Evolutionary conservation across 2,113 vertebrate species (phyloP).

Genomic region (Zapornia atra): DNA sequence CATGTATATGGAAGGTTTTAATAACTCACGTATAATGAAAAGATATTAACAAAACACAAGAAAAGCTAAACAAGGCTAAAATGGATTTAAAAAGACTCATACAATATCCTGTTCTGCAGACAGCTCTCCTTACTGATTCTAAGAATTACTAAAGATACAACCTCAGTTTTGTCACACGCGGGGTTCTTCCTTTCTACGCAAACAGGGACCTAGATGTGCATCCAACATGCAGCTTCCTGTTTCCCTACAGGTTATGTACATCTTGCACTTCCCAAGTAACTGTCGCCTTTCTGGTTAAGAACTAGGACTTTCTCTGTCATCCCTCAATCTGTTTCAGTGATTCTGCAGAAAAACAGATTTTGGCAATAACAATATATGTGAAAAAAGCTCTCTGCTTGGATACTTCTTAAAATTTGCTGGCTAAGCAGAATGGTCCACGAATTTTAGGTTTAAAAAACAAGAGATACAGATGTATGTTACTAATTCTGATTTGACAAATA

Average conservation of each 20-base stretch:
- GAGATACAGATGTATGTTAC: not conserved
- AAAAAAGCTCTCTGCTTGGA: not conserved
- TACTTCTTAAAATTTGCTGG: not conserved
- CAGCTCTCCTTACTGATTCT: not conserved
- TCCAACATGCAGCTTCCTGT: not conserved
- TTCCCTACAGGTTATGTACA: not conserved
- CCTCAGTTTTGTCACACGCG: accelerated
- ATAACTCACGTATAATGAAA: not conserved
- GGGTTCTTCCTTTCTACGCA: not conserved
- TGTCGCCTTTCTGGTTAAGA: not conserved
- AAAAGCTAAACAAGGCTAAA: not conserved
- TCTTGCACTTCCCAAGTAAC: not conserved
- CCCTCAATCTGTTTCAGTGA: not conserved
- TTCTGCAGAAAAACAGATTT: not conserved
- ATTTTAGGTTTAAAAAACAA: not conserved
- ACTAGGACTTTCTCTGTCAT: not conserved
- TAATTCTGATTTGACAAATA: not conserved
- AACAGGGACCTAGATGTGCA: not conserved
- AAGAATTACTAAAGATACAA: not conserved
- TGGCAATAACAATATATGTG: not conserved
- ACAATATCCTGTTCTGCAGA: not conserved
- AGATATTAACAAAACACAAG: not conserved
- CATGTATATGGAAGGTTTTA: not conserved
- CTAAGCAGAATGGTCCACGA: not conserved
- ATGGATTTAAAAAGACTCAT: not conserved